Evolutionary conservation across 2,797 vertebrate species (phyloP).

Genomic region (Echeneis naucrates): DNA sequence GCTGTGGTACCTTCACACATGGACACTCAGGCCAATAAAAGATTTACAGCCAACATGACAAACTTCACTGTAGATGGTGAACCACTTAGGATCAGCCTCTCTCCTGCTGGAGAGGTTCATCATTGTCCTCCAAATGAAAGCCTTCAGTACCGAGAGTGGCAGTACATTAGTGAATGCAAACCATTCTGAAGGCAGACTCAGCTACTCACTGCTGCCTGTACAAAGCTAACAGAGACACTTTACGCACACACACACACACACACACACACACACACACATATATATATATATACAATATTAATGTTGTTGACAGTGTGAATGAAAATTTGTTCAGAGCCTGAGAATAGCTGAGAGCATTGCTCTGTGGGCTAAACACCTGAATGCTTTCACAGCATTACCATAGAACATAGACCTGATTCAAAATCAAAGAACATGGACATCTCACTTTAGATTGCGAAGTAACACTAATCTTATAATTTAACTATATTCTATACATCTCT

Average conservation of each 20-base stretch:
- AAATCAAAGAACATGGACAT: no score
- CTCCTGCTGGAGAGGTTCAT: conserved; percentile 11
- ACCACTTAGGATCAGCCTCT: conserved; percentile 13
- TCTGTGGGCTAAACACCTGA: no score
- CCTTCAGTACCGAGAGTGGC: neutral
- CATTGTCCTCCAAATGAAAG: conserved; percentile 5
- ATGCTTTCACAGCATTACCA: no score
- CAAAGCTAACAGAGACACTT: conserved; percentile 4
- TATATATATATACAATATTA: no score
- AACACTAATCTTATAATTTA: conserved; percentile 22
- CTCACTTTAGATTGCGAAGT: no score
- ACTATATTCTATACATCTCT: neutral
- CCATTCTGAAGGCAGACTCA: conserved; percentile 1
- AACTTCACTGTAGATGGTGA: conserved; percentile 10
- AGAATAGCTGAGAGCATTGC: no score
- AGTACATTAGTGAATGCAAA: conserved; percentile 25
- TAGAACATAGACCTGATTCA: no score
- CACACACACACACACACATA: neutral
- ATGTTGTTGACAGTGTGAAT: neutral
- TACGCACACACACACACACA: neutral
- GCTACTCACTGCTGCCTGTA: conserved; percentile 1
- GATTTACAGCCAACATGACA: conserved; percentile 9
- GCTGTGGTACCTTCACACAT: neutral
- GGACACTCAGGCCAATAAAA: conserved; percentile 7
- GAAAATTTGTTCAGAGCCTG: conserved; percentile 7